phyloP scores from a whole-genome alignment of 1,140 invertebrate genomes.

The Penaeus indicus region DNA sequence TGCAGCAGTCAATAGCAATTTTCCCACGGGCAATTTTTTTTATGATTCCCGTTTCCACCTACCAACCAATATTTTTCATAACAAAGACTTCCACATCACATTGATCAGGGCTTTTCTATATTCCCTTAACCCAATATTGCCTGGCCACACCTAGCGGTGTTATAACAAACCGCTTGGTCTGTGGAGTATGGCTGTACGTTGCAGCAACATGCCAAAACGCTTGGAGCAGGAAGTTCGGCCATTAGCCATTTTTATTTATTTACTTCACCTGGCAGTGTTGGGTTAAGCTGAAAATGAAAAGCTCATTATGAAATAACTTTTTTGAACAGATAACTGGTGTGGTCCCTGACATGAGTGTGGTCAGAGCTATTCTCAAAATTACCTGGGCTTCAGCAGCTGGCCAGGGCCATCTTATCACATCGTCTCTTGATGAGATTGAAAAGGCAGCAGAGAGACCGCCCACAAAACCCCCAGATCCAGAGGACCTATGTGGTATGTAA shows the following conservation, averaged over 20 bases:
- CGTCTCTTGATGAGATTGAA: conserved; percentile 60
- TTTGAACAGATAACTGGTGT: conserved; percentile 63
- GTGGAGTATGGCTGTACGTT: too few relatives aligned
- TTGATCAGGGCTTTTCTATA: too few relatives aligned
- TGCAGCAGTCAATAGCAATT: too few relatives aligned
- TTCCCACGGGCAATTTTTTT: not conserved
- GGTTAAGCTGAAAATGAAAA: too few relatives aligned
- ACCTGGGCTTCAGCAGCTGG: conserved; percentile 72
- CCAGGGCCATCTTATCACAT: conserved; percentile 68
- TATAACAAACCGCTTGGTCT: too few relatives aligned
- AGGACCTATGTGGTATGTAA: conserved; percentile 67
- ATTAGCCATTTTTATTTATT: not conserved
- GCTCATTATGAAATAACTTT: not conserved
- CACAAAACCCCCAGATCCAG: conserved; percentile 54
- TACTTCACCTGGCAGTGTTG: not conserved
- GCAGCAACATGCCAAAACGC: too few relatives aligned
- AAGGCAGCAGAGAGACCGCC: conserved; percentile 60
- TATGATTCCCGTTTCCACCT: not conserved
- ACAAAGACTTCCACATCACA: not conserved
- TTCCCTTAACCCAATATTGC: too few relatives aligned
- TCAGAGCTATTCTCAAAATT: conserved; percentile 69
- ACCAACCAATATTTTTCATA: not conserved
- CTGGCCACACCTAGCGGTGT: too few relatives aligned
- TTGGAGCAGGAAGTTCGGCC: too few relatives aligned
- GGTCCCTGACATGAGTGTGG: conserved; percentile 67